A percentile compares a stretch with the other conserved stretches of the same genome.
These are phyloP conservation scores for Varanus salvator DNA, from an alignment of 2,113 vertebrate species.

Conservation along the genomic window DNA sequence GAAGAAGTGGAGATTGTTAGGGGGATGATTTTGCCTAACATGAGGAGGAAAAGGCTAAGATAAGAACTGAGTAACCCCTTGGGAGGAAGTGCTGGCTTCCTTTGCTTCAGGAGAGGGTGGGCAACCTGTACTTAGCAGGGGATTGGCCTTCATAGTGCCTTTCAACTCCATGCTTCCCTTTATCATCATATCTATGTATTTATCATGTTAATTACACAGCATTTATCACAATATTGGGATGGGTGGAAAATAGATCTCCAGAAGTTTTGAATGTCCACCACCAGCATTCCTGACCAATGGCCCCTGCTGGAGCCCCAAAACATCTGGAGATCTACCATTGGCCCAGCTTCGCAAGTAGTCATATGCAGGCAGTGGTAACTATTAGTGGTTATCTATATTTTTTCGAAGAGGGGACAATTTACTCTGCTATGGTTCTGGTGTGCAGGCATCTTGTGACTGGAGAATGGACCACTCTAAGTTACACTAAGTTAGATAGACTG, in stretches of 20 bases:
- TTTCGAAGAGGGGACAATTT: background rate
- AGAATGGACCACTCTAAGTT: background rate
- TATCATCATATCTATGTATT: background rate
- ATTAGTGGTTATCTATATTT: background rate
- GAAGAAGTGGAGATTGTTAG: background rate
- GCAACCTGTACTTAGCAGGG: background rate
- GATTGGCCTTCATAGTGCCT: background rate
- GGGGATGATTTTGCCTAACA: background rate
- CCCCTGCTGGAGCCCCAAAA: too few species aligned
- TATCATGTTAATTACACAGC: too few species aligned
- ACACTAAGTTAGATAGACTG: conserved; percentile 52
- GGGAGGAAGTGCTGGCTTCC: too few species aligned
- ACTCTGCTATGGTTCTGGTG: background rate
- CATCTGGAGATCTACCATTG: too few species aligned
- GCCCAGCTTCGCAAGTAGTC: background rate
- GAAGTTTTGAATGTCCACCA: too few species aligned
- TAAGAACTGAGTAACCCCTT: background rate
- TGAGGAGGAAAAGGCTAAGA: background rate
- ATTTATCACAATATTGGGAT: too few species aligned
- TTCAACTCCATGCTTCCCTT: background rate
- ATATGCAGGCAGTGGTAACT: background rate
- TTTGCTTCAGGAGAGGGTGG: background rate
- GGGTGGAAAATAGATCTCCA: too few species aligned
- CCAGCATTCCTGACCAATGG: too few species aligned
- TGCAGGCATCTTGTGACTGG: conserved; percentile 15